Conservation (phyloP, 2,113 vertebrate genomes). For the Gila orcuttii region DNA sequence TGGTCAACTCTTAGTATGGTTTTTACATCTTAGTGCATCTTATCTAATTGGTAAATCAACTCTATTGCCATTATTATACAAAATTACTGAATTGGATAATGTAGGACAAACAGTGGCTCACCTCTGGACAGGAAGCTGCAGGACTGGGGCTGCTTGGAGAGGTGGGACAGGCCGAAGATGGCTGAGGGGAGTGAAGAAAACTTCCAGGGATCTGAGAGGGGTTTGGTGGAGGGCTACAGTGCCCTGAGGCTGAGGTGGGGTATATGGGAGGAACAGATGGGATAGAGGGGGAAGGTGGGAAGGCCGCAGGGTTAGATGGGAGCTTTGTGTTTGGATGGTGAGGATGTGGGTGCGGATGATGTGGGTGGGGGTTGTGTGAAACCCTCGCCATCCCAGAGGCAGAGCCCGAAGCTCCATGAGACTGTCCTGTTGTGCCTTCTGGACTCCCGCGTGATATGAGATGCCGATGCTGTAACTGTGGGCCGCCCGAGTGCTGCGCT, state of each 20-base stretch:
- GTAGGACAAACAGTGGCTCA: slow-evolving; percentile 64
- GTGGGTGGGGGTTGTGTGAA: slow-evolving; percentile 59
- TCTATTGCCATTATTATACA: not conserved
- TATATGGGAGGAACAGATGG: slow-evolving; percentile 69
- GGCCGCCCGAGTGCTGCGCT: slow-evolving; percentile 85
- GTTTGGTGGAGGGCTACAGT: slow-evolving; percentile 79
- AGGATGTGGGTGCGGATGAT: slow-evolving; percentile 54
- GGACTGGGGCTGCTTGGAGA: slow-evolving; percentile 74
- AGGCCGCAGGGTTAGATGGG: slow-evolving; percentile 62
- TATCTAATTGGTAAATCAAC: not conserved
- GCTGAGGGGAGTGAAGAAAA: slow-evolving; percentile 84
- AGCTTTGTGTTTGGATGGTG: slow-evolving; percentile 66
- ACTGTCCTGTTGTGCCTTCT: slow-evolving; percentile 61
- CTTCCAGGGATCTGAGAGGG: slow-evolving; percentile 80
- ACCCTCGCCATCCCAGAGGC: slow-evolving; percentile 60
- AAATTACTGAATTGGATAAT: not conserved
- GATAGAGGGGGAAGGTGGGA: slow-evolving; percentile 64
- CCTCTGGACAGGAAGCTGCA: slow-evolving; percentile 86
- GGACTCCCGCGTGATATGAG: slow-evolving; percentile 79
- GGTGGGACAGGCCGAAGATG: slow-evolving; percentile 68
- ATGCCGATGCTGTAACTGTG: slow-evolving; percentile 88
- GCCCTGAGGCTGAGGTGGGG: slow-evolving; percentile 70
- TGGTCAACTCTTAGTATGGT: not conserved
- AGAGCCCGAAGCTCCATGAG: slow-evolving; percentile 55
- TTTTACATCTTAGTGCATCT: not conserved